Evolutionary conservation across 1,140 invertebrate genomes (phyloP), one percentile per base, ranked within the genome.

Genomic region (Cydia splendana): DNA sequence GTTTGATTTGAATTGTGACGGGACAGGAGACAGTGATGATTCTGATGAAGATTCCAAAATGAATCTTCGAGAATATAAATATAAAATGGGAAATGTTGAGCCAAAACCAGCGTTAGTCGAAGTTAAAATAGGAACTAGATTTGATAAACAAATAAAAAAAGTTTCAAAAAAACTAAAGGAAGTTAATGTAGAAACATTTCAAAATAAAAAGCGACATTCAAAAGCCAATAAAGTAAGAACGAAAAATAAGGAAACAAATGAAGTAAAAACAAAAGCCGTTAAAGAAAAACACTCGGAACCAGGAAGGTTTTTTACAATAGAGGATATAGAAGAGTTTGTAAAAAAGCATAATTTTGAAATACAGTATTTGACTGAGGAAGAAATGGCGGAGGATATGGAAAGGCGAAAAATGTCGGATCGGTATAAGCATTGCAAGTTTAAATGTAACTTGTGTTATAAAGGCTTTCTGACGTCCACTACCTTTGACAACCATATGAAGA

Each of bases 401-500:
- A 45, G 20, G 3, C 53, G 73, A 20, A 74, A 53, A 24, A 24
- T 20, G n/a, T 42, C 45, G 6, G 73, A 24, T 24, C n/a, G 24
- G 7, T 74, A 74, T 30, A 74, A 74, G 24, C 9, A 74, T 7
- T 20, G 38, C 13, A 45, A 51, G 20, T 74, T 74, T 30, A 74
- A 74, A 51, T 74, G 73, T 34, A 24, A 53, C 3, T 24, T 74
- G 42, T 74, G 73, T 51, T 74, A 48, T 28, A 74, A 53, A 30
- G 73, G 45, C 4, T 74, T 74, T 13, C 34, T 30, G 34, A n/a
- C 28, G 1, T n/a, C 42, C 5, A 74, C 20, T 4, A 48, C 73
- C 30, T 51, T 48, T 57, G 73, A 74, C 5, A 74, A 74, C n/a
- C 73, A 74, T 18, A 74, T 74, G 73, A 74, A 48, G 28, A 74